Base-by-base conservation (phyloP, 2,888 invertebrate species). In the Erebia ligea region DNA sequence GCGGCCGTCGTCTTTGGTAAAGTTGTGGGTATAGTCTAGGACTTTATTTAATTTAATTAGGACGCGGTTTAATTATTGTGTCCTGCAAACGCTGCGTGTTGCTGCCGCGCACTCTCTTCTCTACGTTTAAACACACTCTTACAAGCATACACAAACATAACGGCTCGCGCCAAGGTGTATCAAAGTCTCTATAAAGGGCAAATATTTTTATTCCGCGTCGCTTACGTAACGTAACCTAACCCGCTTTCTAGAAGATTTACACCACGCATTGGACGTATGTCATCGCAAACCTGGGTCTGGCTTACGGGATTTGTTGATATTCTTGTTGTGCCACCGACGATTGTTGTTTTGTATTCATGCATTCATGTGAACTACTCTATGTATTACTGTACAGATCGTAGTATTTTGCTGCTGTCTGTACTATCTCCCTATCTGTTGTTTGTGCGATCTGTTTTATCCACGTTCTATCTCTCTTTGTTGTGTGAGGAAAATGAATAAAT, bases 181-280 rank as follows among this genome's bases (percentile, higher is more conserved):
- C 34, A 6, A 34, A 42, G 11, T 42, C 2, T 2, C 19, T 21
- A 10, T 57, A 58, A 67, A 10, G 57, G 13, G 25, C 6, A n/a
- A 6, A 13, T 57, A 13, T 34, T n/a, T 15, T 34, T 42, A 6
- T 9, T 42, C 25, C 71, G 68, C 56, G 45, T 66, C 71, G 42
- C 50, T 34, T 40, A 52, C 40, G 48, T 40, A 64, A 68, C 62
- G 9, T 62, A 58, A 62, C 0, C 25, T 9, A 8, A 50, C 50
- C 45, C 50, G 8, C n/a, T 52, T 45, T 61, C 61, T 68, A 80
- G 80, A 76, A 76, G 82, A 84, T 84, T 80, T 83, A 79, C 80
- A 76, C 80, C 83, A 84, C 82, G 82, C 79, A 75, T 74, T 70
- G 79, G 78, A 77, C 81, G 82, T 84, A 84, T 81, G 83, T 84